Evolutionary conservation across 2,888 invertebrate genomes (phyloP), one percentile per base, ranked within the genome.

Genomic region (Podabrus alpinus): DNA sequence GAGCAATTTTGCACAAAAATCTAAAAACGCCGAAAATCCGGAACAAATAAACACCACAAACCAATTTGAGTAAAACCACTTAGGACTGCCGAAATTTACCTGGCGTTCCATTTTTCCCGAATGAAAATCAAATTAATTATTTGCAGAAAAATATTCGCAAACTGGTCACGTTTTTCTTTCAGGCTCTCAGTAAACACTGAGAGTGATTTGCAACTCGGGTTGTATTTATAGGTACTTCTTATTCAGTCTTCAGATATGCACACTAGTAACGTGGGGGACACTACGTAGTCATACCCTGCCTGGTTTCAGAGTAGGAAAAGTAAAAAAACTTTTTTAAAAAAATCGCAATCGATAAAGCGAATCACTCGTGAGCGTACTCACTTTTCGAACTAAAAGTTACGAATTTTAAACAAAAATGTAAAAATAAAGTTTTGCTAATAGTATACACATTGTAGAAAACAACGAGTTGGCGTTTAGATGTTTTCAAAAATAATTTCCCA

Each of bases 201-300:
- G 84, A 82, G 82, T 80, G 83, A 81, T 82, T 80, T 83, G 82
- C 82, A 80, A 78, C 79, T 75, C 79, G 82, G 80, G 79, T 45
- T 78, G 84, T 86, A 86, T 86, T 85, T 86, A 86, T 86, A 86
- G 86, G 81, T 79, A 80, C 80, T 82, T 84, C 84, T 84, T 85
- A 82, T 84, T 85, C 84, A 72, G 72, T 67, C 72, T 72, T 85
- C 82, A 85, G 84, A 82, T 82, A 80, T 79, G 79, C 73, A 79
- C 79, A 82, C 83, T 5, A 66, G 68, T 74, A 71, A 70, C 67
- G 74, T 73, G 76, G 76, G 75, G 66, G 69, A 68, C 67, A 74
- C 74, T 74, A 71, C 74, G 74, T 75, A 64, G 62, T 45, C 62
- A 60, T 24, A 68, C 45, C 67, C 61, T 68, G 61, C 68, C 45